A percentile compares a stretch with the other conserved stretches of the same genome.
These are phyloP conservation scores for Paramuricea clavata DNA, from an alignment of 92 coral and sea anemone genomes.

Conservation along the genomic window DNA sequence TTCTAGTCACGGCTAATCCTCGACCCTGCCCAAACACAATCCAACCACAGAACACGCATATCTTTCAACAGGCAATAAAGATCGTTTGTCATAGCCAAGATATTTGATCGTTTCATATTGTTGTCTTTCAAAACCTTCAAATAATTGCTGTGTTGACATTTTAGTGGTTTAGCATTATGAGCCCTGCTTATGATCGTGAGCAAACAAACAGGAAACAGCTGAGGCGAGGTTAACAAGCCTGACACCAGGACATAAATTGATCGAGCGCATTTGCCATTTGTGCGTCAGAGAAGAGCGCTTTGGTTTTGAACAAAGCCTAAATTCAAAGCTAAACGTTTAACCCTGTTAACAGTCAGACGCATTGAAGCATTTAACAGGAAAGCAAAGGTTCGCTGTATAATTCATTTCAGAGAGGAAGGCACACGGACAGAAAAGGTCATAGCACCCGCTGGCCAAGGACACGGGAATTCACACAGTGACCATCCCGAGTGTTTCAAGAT, in stretches of 20 bases:
- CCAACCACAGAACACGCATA: neutral
- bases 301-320: neutral
- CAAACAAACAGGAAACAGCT: constrained; percentile 24
- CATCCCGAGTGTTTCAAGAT: too few species aligned
- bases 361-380: too few species aligned
- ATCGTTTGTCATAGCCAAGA: neutral
- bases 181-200: neutral
- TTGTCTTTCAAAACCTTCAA: constrained; percentile 2
- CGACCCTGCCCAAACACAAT: constrained; percentile 11
- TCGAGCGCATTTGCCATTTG: neutral
- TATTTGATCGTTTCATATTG: neutral
- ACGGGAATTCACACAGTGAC: neutral
- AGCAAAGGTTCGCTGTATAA: too few species aligned
- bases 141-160: neutral
- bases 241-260: neutral
- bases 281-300: neutral
- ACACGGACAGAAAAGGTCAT: neutral
- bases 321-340: too few species aligned
- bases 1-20: too few species aligned
- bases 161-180: neutral
- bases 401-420: too few species aligned
- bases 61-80: neutral
- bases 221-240: neutral
- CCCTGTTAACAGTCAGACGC: neutral
- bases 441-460: neutral